These are phyloP conservation scores for Tamandua tetradactyla DNA, from an alignment of 2,797 vertebrate species.

Conservation along the genomic window DNA sequence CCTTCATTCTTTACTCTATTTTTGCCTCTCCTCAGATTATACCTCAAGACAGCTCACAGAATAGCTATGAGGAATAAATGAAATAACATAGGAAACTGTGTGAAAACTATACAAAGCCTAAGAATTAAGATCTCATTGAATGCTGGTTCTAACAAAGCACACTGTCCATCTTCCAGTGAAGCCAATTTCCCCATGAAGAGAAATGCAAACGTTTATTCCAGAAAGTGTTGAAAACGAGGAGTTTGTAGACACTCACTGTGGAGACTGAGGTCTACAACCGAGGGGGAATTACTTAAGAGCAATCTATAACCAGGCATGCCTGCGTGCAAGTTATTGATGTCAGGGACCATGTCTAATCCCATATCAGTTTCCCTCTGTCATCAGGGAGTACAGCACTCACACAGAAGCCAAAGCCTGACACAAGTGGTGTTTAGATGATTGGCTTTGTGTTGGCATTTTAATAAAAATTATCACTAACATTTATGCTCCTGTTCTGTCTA, in stretches of 20 bases:
- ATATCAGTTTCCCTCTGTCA: not conserved
- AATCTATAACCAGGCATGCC: not conserved
- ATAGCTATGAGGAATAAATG: not conserved
- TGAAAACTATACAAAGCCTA: constrained; percentile 9
- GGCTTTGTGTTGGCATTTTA: constrained; percentile 7
- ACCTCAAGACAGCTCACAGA: not conserved
- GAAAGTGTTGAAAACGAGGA: not conserved
- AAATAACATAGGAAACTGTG: not conserved
- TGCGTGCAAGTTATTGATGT: constrained; percentile 24
- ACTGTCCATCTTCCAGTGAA: not conserved
- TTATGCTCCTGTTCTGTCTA: not conserved
- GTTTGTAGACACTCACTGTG: constrained; percentile 5
- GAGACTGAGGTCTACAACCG: not conserved
- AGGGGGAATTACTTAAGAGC: constrained; percentile 60
- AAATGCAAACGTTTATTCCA: not conserved
- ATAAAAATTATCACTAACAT: constrained; percentile 16
- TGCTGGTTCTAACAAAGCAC: not conserved
- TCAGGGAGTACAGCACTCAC: not conserved
- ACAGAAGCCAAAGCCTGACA: not conserved
- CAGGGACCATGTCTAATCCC: not conserved
- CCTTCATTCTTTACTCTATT: not conserved
- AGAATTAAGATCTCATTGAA: not conserved
- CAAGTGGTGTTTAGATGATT: not conserved
- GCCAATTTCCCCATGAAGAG: not conserved
- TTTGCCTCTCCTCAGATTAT: not conserved